Percentiles rank a stretch among this genome's conserved stretches.
phyloP scores from a whole-genome alignment of 1,140 invertebrate genomes.

The Philopotamus ludificatus region DNA sequence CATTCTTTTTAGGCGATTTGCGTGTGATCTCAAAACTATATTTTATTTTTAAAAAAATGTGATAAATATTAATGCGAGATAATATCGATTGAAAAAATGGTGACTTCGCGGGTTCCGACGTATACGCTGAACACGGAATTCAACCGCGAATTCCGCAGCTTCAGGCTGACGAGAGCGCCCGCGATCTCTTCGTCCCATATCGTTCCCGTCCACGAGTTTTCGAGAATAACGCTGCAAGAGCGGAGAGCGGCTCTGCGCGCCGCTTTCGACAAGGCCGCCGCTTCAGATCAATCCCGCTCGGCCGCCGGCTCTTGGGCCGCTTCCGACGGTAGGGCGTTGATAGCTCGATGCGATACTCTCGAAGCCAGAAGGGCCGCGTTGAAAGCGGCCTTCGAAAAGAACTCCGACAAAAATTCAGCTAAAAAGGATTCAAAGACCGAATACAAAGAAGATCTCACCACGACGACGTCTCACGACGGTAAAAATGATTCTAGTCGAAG shows the following conservation, averaged over 20 bases:
- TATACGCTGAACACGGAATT: slow-evolving; percentile 58
- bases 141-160: slow-evolving; percentile 59
- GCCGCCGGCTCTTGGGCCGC: slow-evolving; percentile 52
- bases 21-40: no score
- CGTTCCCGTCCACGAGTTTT: slow-evolving; percentile 56
- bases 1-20: no score
- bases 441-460: not conserved
- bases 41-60: no score
- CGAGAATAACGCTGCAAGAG: slow-evolving; percentile 54
- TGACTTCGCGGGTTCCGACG: slow-evolving; percentile 57
- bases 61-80: no score
- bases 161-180: slow-evolving; percentile 53
- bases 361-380: slow-evolving; percentile 36
- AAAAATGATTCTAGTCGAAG: slow-evolving; percentile 18
- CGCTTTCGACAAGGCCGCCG: slow-evolving; percentile 51
- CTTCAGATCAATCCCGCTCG: slow-evolving; percentile 55
- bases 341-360: slow-evolving; percentile 35
- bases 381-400: slow-evolving; percentile 37
- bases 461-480: not conserved
- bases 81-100: no score
- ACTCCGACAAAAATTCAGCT: slow-evolving; percentile 23
- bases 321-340: slow-evolving; percentile 44
- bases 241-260: slow-evolving; percentile 53
- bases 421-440: slow-evolving; percentile 12
- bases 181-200: slow-evolving; percentile 52